phyloP scores from a whole-genome alignment of 2,797 vertebrate genomes.

The Ciconia nigra region DNA sequence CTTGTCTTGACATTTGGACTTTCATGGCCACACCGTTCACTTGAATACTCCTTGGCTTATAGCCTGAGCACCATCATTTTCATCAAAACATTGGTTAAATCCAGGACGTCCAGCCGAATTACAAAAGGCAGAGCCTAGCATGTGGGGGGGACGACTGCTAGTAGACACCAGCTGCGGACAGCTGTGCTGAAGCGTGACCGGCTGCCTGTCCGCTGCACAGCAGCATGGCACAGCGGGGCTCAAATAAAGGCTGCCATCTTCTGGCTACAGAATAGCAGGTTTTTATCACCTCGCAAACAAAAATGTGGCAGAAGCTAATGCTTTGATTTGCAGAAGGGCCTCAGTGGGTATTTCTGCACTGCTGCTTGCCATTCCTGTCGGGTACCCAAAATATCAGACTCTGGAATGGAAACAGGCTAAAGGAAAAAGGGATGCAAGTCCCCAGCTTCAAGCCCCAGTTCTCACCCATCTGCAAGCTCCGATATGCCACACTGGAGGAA shows the following conservation, averaged over 20 bases:
- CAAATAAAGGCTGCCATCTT: not conserved
- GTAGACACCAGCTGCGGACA: not conserved
- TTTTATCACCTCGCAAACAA: not conserved
- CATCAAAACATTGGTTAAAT: not conserved
- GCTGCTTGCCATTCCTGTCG: not conserved
- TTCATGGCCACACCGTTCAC: not conserved
- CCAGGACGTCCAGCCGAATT: not conserved
- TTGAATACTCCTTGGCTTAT: not conserved
- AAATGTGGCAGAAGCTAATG: not conserved
- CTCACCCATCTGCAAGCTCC: not conserved
- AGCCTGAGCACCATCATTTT: not conserved
- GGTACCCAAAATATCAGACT: not conserved
- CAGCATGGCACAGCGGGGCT: not conserved
- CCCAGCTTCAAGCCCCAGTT: not conserved
- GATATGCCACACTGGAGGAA: not conserved
- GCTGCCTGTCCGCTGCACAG: not conserved
- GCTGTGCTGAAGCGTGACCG: not conserved
- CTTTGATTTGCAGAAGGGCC: not conserved
- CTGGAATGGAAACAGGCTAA: not conserved
- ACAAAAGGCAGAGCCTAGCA: not conserved
- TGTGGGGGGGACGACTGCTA: not conserved
- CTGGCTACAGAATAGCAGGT: not conserved
- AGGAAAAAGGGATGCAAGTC: not conserved
- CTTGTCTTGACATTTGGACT: not conserved
- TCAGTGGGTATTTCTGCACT: not conserved